These are phyloP conservation scores for Anableps anableps DNA, from an alignment of 2,797 vertebrate species.

Conservation along the genomic window DNA sequence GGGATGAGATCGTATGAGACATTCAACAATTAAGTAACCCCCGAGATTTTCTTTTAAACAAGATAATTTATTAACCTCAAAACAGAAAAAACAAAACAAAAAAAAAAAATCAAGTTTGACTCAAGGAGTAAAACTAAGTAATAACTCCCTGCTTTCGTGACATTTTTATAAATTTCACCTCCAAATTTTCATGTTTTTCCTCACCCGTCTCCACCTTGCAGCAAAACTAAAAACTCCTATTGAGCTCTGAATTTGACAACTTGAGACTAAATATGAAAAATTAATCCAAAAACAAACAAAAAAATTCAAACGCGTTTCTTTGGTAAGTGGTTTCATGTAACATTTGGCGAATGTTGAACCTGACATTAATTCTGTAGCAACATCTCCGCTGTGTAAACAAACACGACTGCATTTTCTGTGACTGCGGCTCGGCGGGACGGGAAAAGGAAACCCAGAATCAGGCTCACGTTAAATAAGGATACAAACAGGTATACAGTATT, in stretches of 20 bases:
- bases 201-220: not conserved
- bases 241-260: not conserved
- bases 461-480: not conserved
- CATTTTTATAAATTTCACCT: not conserved
- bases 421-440: not conserved
- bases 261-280: not conserved
- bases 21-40: not conserved
- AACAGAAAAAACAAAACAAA: not conserved
- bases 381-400: slow-evolving; percentile 42
- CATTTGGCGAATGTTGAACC: slow-evolving; percentile 33
- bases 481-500: not conserved
- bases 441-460: not conserved
- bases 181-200: not conserved
- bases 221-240: slow-evolving; percentile 9
- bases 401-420: not conserved
- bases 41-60: not conserved
- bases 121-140: slow-evolving; percentile 14
- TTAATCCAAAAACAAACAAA: not conserved
- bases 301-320: slow-evolving; percentile 12
- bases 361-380: slow-evolving; percentile 3
- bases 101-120: not conserved
- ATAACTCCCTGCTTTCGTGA: not conserved
- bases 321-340: slow-evolving; percentile 29
- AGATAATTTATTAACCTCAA: not conserved
- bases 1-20: not conserved